A percentile compares a stretch with the other conserved stretches of the same genome.
These are phyloP conservation scores for Stenotaenia linearis DNA, from an alignment of 2,888 invertebrate genomes.

Conservation along the genomic window DNA sequence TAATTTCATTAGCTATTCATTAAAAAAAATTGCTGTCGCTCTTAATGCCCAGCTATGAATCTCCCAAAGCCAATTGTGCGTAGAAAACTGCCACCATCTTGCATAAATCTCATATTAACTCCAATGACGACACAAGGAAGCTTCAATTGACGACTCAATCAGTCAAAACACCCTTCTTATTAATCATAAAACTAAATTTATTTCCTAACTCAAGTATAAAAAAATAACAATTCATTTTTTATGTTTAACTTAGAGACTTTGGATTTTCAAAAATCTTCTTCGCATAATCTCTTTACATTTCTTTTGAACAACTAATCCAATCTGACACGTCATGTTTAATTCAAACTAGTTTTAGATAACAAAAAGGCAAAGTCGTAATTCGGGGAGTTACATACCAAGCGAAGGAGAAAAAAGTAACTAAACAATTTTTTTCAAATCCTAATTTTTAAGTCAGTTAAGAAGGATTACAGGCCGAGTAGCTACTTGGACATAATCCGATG, in stretches of 20 bases:
- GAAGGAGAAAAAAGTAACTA: background rate
- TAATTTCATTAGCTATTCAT: conserved; percentile 32
- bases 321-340: conserved; percentile 8
- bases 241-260: background rate
- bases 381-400: background rate
- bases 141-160: conserved; percentile 14
- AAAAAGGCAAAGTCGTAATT: background rate
- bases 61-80: conserved; percentile 11
- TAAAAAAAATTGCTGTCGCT: conserved; percentile 29
- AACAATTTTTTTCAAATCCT: background rate
- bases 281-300: conserved; percentile 1
- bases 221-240: background rate
- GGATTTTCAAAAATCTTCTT: conserved; percentile 3
- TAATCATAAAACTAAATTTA: background rate
- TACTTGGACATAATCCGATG: background rate
- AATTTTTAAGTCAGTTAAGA: background rate
- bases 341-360: background rate
- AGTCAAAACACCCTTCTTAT: background rate
- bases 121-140: conserved; percentile 2
- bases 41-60: conserved; percentile 15
- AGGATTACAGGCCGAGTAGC: background rate
- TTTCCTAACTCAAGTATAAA: background rate
- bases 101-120: conserved; percentile 14
- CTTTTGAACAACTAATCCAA: background rate
- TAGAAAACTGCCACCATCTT: conserved; percentile 13